Evolutionary conservation across 1,140 invertebrate species (phyloP).

Genomic region (Anastatus disparis): DNA sequence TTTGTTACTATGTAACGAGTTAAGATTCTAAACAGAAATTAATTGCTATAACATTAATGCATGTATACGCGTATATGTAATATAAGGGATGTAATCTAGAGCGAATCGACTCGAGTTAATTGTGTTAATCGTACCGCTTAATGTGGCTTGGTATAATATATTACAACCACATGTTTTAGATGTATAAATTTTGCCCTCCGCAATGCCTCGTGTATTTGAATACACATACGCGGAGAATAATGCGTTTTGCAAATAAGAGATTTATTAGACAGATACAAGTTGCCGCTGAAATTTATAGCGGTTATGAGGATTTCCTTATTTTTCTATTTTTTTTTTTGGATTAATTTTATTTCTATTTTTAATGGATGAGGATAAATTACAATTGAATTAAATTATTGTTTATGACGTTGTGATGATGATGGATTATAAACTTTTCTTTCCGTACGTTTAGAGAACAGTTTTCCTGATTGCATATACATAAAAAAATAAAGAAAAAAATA

Average conservation of each 20-base stretch:
- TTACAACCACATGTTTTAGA: background rate
- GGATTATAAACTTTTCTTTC: too few species aligned
- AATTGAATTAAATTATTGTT: too few species aligned
- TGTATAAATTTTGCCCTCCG: too few species aligned
- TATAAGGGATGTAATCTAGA: conserved; percentile 40
- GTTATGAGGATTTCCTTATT: too few species aligned
- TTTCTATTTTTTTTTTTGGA: too few species aligned
- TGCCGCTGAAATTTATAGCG: background rate
- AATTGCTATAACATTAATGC: conserved; percentile 38
- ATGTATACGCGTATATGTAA: conserved; percentile 20
- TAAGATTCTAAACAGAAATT: conserved; percentile 47
- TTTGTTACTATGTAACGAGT: background rate
- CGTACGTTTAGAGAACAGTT: too few species aligned
- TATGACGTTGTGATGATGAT: too few species aligned
- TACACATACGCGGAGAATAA: background rate
- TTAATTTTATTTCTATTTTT: too few species aligned
- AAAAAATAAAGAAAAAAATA: too few species aligned
- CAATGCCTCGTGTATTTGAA: background rate
- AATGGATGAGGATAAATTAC: too few species aligned
- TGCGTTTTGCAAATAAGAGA: background rate
- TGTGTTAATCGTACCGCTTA: conserved; percentile 40
- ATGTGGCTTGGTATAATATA: background rate
- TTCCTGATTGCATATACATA: too few species aligned
- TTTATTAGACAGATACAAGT: background rate
- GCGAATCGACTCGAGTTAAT: conserved; percentile 46